Conservation (phyloP, 35 echinoderm and acorn worm species). For the Ophiothrix spiculata region DNA sequence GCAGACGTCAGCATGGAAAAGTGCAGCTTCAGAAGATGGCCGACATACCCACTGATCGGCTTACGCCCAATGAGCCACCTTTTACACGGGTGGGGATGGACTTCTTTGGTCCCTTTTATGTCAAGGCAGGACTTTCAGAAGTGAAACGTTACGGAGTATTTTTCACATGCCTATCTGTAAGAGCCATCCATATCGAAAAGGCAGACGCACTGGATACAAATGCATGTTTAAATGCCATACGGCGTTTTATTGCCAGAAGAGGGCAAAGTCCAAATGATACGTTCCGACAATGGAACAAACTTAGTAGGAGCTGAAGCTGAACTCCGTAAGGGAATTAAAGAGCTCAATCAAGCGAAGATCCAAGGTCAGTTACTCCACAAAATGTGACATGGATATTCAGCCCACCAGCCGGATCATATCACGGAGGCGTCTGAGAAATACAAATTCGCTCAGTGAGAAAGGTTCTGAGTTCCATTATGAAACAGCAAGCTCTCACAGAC, state of each 20-base stretch:
- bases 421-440: slow-evolving; percentile 73
- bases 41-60: slow-evolving; percentile 24
- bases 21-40: slow-evolving; percentile 36
- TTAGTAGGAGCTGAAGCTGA: slow-evolving; percentile 56
- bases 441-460: slow-evolving; percentile 51
- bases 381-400: slow-evolving; percentile 61
- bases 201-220: slow-evolving; percentile 53
- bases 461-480: slow-evolving; percentile 37
- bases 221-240: slow-evolving; percentile 55
- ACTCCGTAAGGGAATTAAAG: neutral
- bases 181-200: slow-evolving; percentile 49
- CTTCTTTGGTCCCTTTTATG: slow-evolving; percentile 30
- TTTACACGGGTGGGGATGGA: slow-evolving; percentile 36
- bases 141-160: slow-evolving; percentile 40
- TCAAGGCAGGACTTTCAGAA: slow-evolving; percentile 1
- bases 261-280: slow-evolving; percentile 34
- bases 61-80: slow-evolving; percentile 31
- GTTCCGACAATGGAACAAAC: slow-evolving; percentile 62
- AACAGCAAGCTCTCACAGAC: slow-evolving; percentile 55
- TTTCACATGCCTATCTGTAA: slow-evolving; percentile 31
- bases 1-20: neutral
- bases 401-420: slow-evolving; percentile 43
- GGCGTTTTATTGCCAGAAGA: slow-evolving; percentile 44
- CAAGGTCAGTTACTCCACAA: slow-evolving; percentile 24
- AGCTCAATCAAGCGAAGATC: slow-evolving; percentile 21